Base-by-base conservation (phyloP, 2,113 vertebrate species). In the Amazona guildingii region DNA sequence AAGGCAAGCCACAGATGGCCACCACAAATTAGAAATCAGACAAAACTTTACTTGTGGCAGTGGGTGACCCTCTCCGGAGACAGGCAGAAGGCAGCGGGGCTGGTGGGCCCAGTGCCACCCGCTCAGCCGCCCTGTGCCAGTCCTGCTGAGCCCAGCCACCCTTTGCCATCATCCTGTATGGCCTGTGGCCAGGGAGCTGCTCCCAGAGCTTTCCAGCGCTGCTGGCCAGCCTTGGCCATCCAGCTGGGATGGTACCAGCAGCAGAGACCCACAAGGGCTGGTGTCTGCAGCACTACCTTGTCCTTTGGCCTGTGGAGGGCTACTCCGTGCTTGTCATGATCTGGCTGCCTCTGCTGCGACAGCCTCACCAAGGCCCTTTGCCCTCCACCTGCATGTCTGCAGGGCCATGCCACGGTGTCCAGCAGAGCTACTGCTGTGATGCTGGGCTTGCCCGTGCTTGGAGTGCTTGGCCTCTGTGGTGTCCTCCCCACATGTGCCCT, bases 261-360 rank as follows among this genome's bases (percentile, higher is more conserved):
- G 39, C 4, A 2, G 28, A 48, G 11, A 18, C 41, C 14, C 48
- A 5, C 21, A 23, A 25, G 48, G 21, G 17, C 28, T 8, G 7
- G 25, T 0, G 1, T 54, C 39, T 33, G 39, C 3, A 2, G 59
- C 29, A 2, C 28, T 57, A 5, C 51, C 28, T 3, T 1, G 2
- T n/a, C 51, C 51, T 41, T 57, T 19, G 61, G n/a, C 27, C 18
- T 57, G 61, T 7, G 51, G 18, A 25, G 33, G 28, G 59, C 59
- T 2, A 4, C 39, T 64, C 33, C 2, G 5, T 25, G 48, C 39
- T 17, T 3, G 1, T 44, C 2, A 5, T 52, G 33, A 14, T 0
- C 2, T 16, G 39, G 33, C 39, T 3, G 17, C 15, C 39, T 52
- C 25, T 9, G 57, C 46, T 63, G 5, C 1, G 6, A 48, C 68